A percentile compares a stretch with the other conserved stretches of the same genome.
These are phyloP conservation scores for Leptarthrus brevirostris DNA, from an alignment of 2,888 invertebrate species.

Conservation along the genomic window DNA sequence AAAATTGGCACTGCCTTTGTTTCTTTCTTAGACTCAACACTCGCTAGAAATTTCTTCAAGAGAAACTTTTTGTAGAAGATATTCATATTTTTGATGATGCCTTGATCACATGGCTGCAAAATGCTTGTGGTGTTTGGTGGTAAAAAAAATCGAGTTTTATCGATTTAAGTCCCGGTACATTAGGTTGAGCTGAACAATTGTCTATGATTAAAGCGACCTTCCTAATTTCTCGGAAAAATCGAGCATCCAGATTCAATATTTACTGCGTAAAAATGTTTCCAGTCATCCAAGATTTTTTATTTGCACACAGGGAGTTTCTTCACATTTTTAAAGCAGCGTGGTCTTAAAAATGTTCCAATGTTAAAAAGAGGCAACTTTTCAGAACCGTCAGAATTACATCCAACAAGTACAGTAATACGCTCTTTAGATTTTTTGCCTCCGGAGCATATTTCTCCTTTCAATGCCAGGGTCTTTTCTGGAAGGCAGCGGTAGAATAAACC, in stretches of 20 bases:
- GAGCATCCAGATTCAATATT: conserved; percentile 6
- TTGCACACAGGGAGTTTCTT: conserved; percentile 15
- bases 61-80: not conserved
- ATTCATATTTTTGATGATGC: not conserved
- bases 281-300: conserved; percentile 47
- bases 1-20: not conserved
- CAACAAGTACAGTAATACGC: conserved; percentile 56
- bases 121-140: too few relatives aligned
- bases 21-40: not conserved
- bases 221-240: not conserved
- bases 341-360: conserved; percentile 44
- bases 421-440: conserved; percentile 56
- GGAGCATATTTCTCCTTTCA: conserved; percentile 53
- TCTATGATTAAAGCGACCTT: conserved; percentile 7
- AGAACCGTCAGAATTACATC: conserved; percentile 56
- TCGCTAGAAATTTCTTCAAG: not conserved
- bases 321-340: conserved; percentile 48
- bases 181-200: conserved; percentile 6
- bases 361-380: conserved; percentile 51
- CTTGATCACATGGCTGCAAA: conserved; percentile 1
- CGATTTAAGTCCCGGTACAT: not conserved
- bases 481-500: not conserved
- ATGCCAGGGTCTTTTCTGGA: not conserved
- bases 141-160: too few relatives aligned
- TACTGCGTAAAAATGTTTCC: not conserved